Base-by-base conservation (phyloP, 2,888 invertebrate genomes). In the Syrphus vitripennis region DNA sequence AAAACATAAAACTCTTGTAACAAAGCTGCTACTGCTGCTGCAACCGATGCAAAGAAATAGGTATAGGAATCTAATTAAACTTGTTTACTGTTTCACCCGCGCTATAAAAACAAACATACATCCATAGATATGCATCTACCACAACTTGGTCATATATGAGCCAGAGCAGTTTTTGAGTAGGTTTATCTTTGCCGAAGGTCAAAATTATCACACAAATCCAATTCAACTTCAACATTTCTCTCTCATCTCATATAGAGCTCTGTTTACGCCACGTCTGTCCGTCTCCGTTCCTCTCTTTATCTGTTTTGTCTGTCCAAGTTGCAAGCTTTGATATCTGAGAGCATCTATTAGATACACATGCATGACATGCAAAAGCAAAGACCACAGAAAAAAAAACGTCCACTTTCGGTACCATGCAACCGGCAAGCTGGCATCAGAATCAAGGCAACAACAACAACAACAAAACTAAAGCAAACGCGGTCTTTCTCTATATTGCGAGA, bases 41-140 rank as follows among this genome's bases (percentile, higher is more conserved):
- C 26, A 29, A 26, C 42, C 9, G 29, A 31, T 57, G 59, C 59
- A 59, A 59, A 57, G 10, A 55, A 10, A 3, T 45, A n/a, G n/a
- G n/a, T n/a, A n/a, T n/a, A n/a, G n/a, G 74, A 53, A 71, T 71
- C 71, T 65, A 82, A 82, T 82, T 61, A 81, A 82, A 82, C 67
- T 63, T 77, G 82, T 82, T 82, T 65, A 63, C 31, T 65, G 65
- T 65, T n/a, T 65, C 71, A 67, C 55, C 71, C 45, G 76, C 81
- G 42, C 50, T 48, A 42, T 21, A 65, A 34, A 31, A 42, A 40
- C 21, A 29, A 24, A 74, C 16, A 24, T 59, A 45, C 48, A n/a
- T 21, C 21, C 1, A 21, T 7, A 37, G 21, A 34, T 57, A 48
- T 9, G 31, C 6, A 4, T 34, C 34, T 34, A 34, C 34, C 12